Base-by-base conservation (phyloP, 2,113 vertebrate species). In the Platycercus adscitus region DNA sequence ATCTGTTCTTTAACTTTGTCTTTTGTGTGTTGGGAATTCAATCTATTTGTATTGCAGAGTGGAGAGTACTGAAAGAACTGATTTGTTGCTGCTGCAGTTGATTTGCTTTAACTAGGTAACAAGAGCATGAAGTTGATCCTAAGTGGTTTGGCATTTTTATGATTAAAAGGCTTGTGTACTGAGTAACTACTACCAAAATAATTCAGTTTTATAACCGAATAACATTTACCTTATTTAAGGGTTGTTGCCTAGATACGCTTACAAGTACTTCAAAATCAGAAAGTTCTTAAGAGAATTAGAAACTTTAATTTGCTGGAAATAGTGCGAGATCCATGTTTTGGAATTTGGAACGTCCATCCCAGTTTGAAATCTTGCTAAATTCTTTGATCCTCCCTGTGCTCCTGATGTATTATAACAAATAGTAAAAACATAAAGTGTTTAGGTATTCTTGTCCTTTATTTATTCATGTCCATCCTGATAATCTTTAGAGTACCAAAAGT, bases 311-410 rank as follows among this genome's bases (percentile, higher is more conserved):
- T 81, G 11, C 19, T 66, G 18, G 17, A 73, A 44, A 7, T 33
- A 31, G 8, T 13, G 37, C 0, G 0, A 81, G 18, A 29, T 69
- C 3, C 1, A 7, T 20, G 9, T 81, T 71, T 64, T n/a, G 29
- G 47, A 91, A 39, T 55, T 4, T 58, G 23, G 1, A 50, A 12
- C 37, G 23, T 47, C 31, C 3, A 35, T 43, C 11, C 10, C n/a
- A 31, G 4, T 63, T 88, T 1, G 35, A 86, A 76, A 17, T 58
- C 5, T 53, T 89, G 46, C 93, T 92, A 2, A 47, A 33, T 89
- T 83, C 97, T 95, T 73, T 95, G 97, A 89, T 83, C 97, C 95
- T 89, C 96, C 96, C 53, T 95, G 92, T n/a, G 91, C 96, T 82
- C 97, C 98, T 88, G 96, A 35, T 58, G 35, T 81, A 7, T 12